phyloP scores from a whole-genome alignment of 1,140 invertebrate genomes.

The Conus ventricosus region DNA sequence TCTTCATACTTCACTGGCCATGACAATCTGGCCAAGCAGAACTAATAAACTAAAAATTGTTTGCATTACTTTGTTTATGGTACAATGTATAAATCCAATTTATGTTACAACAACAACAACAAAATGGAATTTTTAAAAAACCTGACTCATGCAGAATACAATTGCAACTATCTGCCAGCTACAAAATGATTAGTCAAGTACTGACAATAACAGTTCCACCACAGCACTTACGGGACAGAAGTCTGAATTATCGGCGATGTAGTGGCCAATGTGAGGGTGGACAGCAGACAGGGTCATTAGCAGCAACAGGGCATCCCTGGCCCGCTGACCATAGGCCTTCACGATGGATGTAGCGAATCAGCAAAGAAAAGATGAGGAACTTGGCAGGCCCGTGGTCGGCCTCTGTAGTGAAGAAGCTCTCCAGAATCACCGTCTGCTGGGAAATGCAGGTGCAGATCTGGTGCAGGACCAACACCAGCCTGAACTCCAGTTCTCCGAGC shows the following conservation, averaged over 20 bases:
- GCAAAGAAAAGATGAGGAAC: constrained; percentile 93
- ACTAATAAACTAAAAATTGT: too few species aligned
- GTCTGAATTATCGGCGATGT: constrained; percentile 91
- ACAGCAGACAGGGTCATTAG: constrained; percentile 94
- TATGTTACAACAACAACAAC: too few species aligned
- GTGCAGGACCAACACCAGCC: constrained; percentile 90
- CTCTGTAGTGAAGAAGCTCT: constrained; percentile 90
- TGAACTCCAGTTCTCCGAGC: constrained; percentile 85
- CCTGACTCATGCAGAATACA: too few species aligned
- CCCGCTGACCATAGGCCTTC: constrained; percentile 93
- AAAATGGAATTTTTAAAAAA: too few species aligned
- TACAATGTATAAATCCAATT: too few species aligned
- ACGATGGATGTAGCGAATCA: constrained; percentile 93
- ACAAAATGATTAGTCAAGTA: too few species aligned
- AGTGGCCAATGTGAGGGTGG: constrained; percentile 88
- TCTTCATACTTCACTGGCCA: too few species aligned
- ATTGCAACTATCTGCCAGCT: too few species aligned
- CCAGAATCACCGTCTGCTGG: constrained; percentile 77
- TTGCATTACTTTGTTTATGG: too few species aligned
- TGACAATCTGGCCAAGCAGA: too few species aligned
- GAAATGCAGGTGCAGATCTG: constrained; percentile 87
- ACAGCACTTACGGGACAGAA: constrained; percentile 82
- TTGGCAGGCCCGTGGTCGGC: constrained; percentile 76
- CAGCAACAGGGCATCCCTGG: constrained; percentile 92
- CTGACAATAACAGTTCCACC: constrained; percentile 46